phyloP scores from a whole-genome alignment of 64 coral and sea anemone genomes.

The Stylophora pistillata region DNA sequence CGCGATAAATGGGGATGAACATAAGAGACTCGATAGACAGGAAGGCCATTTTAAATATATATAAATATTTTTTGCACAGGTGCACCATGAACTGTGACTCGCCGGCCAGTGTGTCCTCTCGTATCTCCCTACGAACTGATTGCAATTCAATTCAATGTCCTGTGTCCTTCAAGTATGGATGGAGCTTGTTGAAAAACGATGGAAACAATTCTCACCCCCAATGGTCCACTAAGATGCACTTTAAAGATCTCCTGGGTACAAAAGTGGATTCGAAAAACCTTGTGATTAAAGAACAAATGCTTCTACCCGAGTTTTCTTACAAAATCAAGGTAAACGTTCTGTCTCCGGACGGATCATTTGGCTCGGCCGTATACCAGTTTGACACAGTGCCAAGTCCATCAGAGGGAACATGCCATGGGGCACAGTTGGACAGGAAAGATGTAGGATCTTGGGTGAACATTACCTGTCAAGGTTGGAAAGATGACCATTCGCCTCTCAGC shows the following conservation, averaged over 20 bases:
- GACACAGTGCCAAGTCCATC: background rate
- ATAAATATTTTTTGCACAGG: background rate
- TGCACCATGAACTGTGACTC: background rate
- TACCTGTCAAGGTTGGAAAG: background rate
- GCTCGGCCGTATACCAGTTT: too few species aligned
- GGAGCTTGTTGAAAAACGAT: background rate
- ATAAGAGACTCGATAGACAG: too few species aligned
- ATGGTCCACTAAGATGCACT: background rate
- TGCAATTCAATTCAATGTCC: background rate
- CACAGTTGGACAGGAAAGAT: background rate
- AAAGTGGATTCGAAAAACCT: background rate
- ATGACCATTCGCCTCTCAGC: background rate
- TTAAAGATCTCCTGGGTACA: background rate
- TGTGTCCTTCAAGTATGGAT: too few species aligned
- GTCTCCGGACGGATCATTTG: too few species aligned
- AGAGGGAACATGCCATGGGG: background rate
- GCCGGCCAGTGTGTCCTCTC: background rate
- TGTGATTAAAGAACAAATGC: background rate
- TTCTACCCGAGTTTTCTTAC: background rate
- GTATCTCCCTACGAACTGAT: background rate
- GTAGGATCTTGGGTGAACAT: background rate
- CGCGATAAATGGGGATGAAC: too few species aligned
- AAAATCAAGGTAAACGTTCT: too few species aligned
- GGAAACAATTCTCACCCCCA: background rate
- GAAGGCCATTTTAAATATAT: background rate